Base-by-base conservation (phyloP, 2,113 vertebrate genomes). In the Hyperopisus bebe region DNA sequence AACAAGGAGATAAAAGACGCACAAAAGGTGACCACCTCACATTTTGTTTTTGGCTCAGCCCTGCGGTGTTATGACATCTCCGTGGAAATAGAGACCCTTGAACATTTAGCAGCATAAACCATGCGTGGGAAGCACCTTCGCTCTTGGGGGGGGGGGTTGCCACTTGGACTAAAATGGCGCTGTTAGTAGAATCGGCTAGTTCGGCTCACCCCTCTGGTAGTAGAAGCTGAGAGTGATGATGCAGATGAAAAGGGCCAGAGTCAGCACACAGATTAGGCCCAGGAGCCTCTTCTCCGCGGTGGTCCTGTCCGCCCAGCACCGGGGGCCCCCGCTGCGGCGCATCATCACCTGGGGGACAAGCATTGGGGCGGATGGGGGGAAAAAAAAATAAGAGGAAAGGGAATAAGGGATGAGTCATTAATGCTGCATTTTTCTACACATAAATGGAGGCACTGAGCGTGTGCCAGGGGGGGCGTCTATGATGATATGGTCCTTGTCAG, bases 121-220 rank as follows among this genome's bases (percentile, higher is more conserved):
- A n/a, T 9, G 80, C 80, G 13, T 44, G 17, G 42, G 27, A 17
- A 39, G 80, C 17, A 17, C 42, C 21, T 46, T 46, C 11, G 3
- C 42, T 24, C 1, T 42, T 19, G 77, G 4, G 27, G 3, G 13
- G 80, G 7, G 1, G 83, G 7, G 82, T 13, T 5, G 10, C 31
- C 10, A 2, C 55, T 39, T 27, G 39, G 21, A 24, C 39, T 7
- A 3, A 24, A 21, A 55, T 13, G 58, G 13, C 0, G 3, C 42
- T 0, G 27, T 44, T 10, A 19, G 39, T 5, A 44, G 58, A 44
- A 89, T 39, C 19, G 19, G 62, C 55, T 17, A 0, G 17, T 87
- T 84, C 0, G 1, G 96, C 98, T 97, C 95, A 99, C 98, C 93
- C 90, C 94, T 93, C 92, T 86, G 94, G 94, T 98, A 98, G 94